Evolutionary conservation across 1,140 invertebrate genomes (phyloP), one percentile per base, ranked within the genome.

Genomic region (Drosophila nikananu): DNA sequence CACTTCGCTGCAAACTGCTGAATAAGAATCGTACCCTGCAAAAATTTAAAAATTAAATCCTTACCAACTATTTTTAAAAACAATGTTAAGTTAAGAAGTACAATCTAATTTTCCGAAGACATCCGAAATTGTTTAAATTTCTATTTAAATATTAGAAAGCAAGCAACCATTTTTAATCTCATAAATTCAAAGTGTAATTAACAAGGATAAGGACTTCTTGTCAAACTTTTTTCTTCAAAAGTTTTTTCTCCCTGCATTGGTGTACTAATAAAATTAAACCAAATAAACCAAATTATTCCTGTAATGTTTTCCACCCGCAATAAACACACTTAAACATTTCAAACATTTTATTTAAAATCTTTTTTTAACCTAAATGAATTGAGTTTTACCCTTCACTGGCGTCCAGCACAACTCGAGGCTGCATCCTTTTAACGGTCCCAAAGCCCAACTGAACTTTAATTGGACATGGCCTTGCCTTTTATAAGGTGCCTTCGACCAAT

Each of bases 391-490:
- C 32, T 27, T 27, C 13, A n/a, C 7, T 42, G 7, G 10, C 23
- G 4, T 54, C n/a, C 30, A 23, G 63, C 35, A 42, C 32, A 30
- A 27, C 42, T 30, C 9, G 1, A 3, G 21, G 48, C 71, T 60
- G 49, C 75, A 72, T 49, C 21, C 30, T 55, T 27, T 59, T 49
- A 48, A 25, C 55, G 54, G 44, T 21, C 37, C 27, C 51, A 65
- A 52, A 59, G 15, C 27, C 39, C 25, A 87, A 83, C 76, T 86
- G 62, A 80, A 71, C 81, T 78, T 89, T 80, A 75, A 87, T 89
- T 87, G 84, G 84, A 58, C 37, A 55, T 60, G 39, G 63, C 77
- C 35, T 39, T 61, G 39, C 39, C 77, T 83, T 87, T 87, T 84
- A 87, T 89, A 84, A 89, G 52, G 64, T 4, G 9, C 6, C 39